phyloP scores from a whole-genome alignment of 2,113 vertebrate genomes.

The Agapornis roseicollis region DNA sequence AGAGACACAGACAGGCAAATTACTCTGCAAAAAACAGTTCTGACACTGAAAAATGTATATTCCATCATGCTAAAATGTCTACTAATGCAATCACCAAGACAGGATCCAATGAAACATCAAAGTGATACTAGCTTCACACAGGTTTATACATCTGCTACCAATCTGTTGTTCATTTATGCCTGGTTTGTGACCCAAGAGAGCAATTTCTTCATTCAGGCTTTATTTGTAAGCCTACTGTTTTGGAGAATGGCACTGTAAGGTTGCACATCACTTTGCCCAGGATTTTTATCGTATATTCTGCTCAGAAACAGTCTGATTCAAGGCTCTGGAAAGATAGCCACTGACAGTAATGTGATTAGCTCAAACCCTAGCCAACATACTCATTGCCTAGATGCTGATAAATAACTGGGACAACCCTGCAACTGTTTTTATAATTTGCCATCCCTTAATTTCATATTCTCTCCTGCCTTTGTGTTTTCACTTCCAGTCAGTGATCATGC shows the following conservation, averaged over 20 bases:
- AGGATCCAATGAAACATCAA: not conserved
- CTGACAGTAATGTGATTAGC: not conserved
- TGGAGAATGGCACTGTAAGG: not conserved
- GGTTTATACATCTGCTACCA: conserved; percentile 40
- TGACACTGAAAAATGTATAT: not conserved
- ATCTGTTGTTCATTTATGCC: conserved; percentile 13
- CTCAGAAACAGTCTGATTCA: not conserved
- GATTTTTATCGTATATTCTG: not conserved
- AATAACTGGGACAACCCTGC: not conserved
- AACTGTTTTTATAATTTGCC: not conserved
- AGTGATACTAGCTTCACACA: not conserved
- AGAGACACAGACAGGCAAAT: not conserved
- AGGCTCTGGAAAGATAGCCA: not conserved
- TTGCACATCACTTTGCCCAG: not conserved
- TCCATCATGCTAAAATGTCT: conserved; percentile 25
- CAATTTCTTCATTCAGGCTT: not conserved
- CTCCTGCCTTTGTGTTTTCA: not conserved
- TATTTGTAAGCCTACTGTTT: not conserved
- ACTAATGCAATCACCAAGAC: not conserved
- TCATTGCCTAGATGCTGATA: not conserved
- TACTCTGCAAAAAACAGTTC: not conserved
- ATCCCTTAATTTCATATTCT: not conserved
- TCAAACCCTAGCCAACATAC: not conserved
- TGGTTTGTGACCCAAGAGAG: not conserved
- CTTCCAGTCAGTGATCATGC: not conserved